These are phyloP conservation scores for Notolabrus celidotus DNA, from an alignment of 2,797 vertebrate genomes.

Conservation along the genomic window DNA sequence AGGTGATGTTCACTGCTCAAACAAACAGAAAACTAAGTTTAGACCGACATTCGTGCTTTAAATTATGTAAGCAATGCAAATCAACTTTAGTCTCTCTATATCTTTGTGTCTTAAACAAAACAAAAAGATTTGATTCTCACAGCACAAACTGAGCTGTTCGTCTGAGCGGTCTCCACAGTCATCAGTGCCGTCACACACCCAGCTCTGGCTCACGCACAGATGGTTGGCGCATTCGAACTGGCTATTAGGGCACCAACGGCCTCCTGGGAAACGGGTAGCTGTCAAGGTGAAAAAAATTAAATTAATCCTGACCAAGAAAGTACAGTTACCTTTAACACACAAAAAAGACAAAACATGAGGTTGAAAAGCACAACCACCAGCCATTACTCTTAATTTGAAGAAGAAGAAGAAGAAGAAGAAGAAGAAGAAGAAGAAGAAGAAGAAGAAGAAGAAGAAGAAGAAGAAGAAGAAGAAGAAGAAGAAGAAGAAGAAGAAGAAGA, in stretches of 20 bases:
- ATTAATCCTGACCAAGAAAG: no score
- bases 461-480: no score
- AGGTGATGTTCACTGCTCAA: slow-evolving; percentile 74
- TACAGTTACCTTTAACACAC: no score
- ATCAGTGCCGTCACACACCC: slow-evolving; percentile 79
- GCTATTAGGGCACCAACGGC: slow-evolving; percentile 75
- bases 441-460: no score
- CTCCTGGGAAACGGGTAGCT: slow-evolving; percentile 84
- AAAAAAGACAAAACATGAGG: no score
- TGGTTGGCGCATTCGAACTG: slow-evolving; percentile 79
- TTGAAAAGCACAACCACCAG: no score
- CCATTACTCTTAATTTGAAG: no score
- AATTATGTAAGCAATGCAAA: background rate
- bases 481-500: no score
- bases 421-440: no score
- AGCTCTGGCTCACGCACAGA: slow-evolving; percentile 76
- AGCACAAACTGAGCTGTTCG: slow-evolving; percentile 75
- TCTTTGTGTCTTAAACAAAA: background rate
- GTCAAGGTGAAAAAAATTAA: background rate
- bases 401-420: no score
- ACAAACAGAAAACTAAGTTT: slow-evolving; percentile 26
- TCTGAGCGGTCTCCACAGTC: slow-evolving; percentile 83
- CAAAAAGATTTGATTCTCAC: slow-evolving; percentile 55
- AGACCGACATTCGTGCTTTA: background rate
- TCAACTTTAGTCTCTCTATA: no score